phyloP scores from a whole-genome alignment of 1,140 invertebrate species.

The Drosophila asahinai region DNA sequence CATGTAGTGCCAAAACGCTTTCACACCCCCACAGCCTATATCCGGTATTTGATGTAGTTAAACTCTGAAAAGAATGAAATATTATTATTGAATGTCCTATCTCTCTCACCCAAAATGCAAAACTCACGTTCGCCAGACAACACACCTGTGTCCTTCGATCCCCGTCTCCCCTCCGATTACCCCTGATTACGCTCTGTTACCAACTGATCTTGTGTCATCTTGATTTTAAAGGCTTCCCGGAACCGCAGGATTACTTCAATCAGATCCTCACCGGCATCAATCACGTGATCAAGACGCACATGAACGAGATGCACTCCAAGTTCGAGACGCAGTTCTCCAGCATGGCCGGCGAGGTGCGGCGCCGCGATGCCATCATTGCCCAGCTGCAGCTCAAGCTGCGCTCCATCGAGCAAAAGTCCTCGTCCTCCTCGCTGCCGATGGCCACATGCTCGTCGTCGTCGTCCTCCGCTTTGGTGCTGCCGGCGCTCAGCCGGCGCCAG shows the following conservation, averaged over 20 bases:
- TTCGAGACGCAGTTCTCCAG: slow-evolving; percentile 89
- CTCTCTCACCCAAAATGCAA: slow-evolving; percentile 26
- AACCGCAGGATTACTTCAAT: slow-evolving; percentile 91
- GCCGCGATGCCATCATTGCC: slow-evolving; percentile 91
- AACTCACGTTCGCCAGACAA: slow-evolving; percentile 40
- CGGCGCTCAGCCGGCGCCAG: slow-evolving; percentile 31
- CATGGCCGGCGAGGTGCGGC: slow-evolving; percentile 91
- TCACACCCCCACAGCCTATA: slow-evolving; percentile 28
- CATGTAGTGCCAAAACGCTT: slow-evolving; percentile 49
- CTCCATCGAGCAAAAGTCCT: slow-evolving; percentile 61
- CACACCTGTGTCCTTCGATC: neutral
- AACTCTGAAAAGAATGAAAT: slow-evolving; percentile 8
- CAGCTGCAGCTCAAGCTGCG: slow-evolving; percentile 88
- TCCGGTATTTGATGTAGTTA: slow-evolving; percentile 46
- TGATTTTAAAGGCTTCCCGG: slow-evolving; percentile 74
- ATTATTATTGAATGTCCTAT: slow-evolving; percentile 22
- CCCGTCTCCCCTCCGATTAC: neutral
- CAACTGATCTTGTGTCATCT: slow-evolving; percentile 11
- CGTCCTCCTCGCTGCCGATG: slow-evolving; percentile 1
- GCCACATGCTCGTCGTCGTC: slow-evolving; percentile 10
- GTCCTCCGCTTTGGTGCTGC: slow-evolving; percentile 15
- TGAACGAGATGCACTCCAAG: slow-evolving; percentile 89
- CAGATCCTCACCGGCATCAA: slow-evolving; percentile 91
- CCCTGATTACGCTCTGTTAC: neutral
- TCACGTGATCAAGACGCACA: slow-evolving; percentile 90